Percentiles rank a stretch among this genome's conserved stretches.
Conservation (phyloP, 2,797 vertebrate species). For the Cetoscarus ocellatus region DNA sequence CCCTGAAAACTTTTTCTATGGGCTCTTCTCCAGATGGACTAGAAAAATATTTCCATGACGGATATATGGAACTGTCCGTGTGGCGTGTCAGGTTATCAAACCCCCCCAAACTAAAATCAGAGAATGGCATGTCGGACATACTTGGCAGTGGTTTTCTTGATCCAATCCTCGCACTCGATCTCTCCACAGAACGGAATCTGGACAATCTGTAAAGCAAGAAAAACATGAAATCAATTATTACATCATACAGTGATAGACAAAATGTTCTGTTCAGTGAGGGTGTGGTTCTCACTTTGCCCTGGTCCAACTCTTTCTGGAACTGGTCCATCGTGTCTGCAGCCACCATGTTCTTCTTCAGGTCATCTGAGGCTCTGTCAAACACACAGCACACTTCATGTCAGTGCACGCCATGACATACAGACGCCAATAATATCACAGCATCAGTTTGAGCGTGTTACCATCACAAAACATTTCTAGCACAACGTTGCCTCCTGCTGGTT, state of each 20-base stretch:
- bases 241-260: background rate
- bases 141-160: conserved; percentile 98
- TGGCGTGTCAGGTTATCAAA: no score
- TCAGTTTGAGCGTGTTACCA: no score
- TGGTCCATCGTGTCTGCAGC: conserved; percentile 91
- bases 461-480: background rate
- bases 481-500: background rate
- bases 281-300: conserved; percentile 89
- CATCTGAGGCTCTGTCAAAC: conserved; percentile 88
- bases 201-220: conserved; percentile 84
- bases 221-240: background rate
- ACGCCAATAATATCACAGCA: background rate
- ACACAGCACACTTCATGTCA: background rate
- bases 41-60: no score
- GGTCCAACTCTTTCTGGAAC: conserved; percentile 94
- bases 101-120: background rate
- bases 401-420: background rate
- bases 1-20: no score
- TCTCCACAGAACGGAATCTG: conserved; percentile 98
- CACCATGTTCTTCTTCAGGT: conserved; percentile 93
- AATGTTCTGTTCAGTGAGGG: background rate
- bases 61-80: no score
- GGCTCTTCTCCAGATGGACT: no score
- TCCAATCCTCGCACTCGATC: conserved; percentile 96
- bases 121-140: conserved; percentile 64